These are phyloP conservation scores for Apolygus lucorum DNA, from an alignment of 1,140 invertebrate species.

Conservation along the genomic window DNA sequence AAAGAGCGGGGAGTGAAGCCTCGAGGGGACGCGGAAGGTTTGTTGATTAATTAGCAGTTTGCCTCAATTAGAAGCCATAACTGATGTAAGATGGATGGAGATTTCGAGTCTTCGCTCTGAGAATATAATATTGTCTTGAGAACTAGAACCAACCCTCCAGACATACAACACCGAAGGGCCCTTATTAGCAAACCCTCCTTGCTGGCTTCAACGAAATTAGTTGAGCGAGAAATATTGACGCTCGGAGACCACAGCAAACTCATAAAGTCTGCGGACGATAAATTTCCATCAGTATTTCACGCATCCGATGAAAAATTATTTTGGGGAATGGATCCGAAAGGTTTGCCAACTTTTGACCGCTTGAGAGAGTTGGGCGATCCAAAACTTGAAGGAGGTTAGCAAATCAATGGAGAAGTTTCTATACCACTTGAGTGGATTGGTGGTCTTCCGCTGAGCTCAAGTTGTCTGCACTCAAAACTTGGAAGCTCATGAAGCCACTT, in stretches of 20 bases:
- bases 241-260: slow-evolving; percentile 20
- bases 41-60: slow-evolving; percentile 31
- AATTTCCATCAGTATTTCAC: slow-evolving; percentile 19
- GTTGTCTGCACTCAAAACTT: no score
- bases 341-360: no score
- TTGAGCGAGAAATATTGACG: slow-evolving; percentile 22
- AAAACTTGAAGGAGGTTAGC: no score
- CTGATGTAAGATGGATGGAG: slow-evolving; percentile 31
- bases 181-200: slow-evolving; percentile 17
- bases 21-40: slow-evolving; percentile 16
- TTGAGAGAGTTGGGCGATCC: no score
- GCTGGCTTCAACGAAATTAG: slow-evolving; percentile 10
- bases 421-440: no score
- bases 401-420: no score
- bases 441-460: no score
- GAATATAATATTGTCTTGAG: slow-evolving; percentile 23
- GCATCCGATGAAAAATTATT: neutral
- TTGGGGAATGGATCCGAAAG: no score
- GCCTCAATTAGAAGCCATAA: slow-evolving; percentile 28
- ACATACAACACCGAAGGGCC: slow-evolving; percentile 20
- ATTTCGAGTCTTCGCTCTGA: slow-evolving; percentile 15
- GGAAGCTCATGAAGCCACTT: no score
- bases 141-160: slow-evolving; percentile 21
- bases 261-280: slow-evolving; percentile 11
- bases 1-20: slow-evolving; percentile 19